Conservation (phyloP, 1,140 invertebrate genomes). For the Calephelis virginiensis region DNA sequence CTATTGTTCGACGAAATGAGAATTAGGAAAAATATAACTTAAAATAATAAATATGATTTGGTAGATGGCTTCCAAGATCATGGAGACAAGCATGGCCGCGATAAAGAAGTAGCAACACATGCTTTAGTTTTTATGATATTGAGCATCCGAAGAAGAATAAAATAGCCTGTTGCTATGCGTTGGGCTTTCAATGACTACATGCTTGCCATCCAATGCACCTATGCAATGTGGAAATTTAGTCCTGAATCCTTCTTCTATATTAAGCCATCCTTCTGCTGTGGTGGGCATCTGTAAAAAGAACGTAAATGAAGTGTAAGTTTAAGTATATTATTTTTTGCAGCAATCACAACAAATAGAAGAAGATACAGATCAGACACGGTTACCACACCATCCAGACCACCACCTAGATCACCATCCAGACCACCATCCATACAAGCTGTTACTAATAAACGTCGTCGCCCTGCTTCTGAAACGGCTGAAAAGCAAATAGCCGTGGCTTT, state of each 20-base stretch:
- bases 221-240: slow-evolving; percentile 53
- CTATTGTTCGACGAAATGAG: slow-evolving; percentile 14
- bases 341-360: slow-evolving; percentile 18
- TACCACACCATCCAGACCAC: slow-evolving; percentile 27
- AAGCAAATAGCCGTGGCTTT: slow-evolving; percentile 33
- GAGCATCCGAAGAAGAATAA: too few relatives aligned
- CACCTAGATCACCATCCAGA: background rate
- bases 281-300: slow-evolving; percentile 16
- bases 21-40: slow-evolving; percentile 1
- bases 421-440: too few relatives aligned
- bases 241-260: slow-evolving; percentile 37
- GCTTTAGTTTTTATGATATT: too few relatives aligned
- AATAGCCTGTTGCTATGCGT: too few relatives aligned
- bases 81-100: too few relatives aligned
- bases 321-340: slow-evolving; percentile 10
- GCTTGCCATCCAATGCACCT: slow-evolving; percentile 76
- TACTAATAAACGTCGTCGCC: slow-evolving; percentile 31
- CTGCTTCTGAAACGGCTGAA: slow-evolving; percentile 33
- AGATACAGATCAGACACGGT: slow-evolving; percentile 11
- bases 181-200: slow-evolving; percentile 65
- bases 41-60: too few relatives aligned
- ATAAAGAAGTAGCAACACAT: too few relatives aligned
- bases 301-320: slow-evolving; percentile 2
- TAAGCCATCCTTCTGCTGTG: slow-evolving; percentile 36
- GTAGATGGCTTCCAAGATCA: too few relatives aligned